Conservation (phyloP, 2,888 invertebrate species). For the Chloroclysta siterata region DNA sequence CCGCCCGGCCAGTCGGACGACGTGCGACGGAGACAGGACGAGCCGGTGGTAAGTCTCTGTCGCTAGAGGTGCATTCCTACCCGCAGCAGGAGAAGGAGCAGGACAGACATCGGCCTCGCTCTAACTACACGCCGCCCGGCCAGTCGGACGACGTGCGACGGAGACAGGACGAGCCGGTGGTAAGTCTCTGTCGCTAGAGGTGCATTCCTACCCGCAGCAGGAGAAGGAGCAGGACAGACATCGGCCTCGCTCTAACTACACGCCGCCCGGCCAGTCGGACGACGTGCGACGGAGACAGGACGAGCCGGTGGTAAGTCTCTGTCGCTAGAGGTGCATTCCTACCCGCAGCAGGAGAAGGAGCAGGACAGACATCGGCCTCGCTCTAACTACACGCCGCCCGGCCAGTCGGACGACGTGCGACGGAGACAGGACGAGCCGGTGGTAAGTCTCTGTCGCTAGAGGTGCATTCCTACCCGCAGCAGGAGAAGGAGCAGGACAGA, state of each 20-base stretch:
- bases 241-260: conserved; percentile 56
- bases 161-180: conserved; percentile 43
- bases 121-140: conserved; percentile 59
- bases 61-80: too few species aligned
- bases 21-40: conserved; percentile 48
- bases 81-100: conserved; percentile 48
- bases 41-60: conserved; percentile 8
- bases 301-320: conserved; percentile 15
- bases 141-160: conserved; percentile 37
- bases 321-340: too few species aligned
- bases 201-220: conserved; percentile 42
- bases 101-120: conserved; percentile 51
- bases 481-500: conserved; percentile 54
- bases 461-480: conserved; percentile 43
- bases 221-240: conserved; percentile 52
- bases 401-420: conserved; percentile 35
- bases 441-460: conserved; percentile 1
- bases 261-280: conserved; percentile 50
- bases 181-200: background rate
- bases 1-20: conserved; percentile 48
- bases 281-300: conserved; percentile 48
- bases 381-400: conserved; percentile 59
- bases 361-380: conserved; percentile 51
- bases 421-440: conserved; percentile 45
- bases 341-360: conserved; percentile 50